phyloP scores from a whole-genome alignment of 64 coral and sea anemone species.

The Platygyra sinensis region DNA sequence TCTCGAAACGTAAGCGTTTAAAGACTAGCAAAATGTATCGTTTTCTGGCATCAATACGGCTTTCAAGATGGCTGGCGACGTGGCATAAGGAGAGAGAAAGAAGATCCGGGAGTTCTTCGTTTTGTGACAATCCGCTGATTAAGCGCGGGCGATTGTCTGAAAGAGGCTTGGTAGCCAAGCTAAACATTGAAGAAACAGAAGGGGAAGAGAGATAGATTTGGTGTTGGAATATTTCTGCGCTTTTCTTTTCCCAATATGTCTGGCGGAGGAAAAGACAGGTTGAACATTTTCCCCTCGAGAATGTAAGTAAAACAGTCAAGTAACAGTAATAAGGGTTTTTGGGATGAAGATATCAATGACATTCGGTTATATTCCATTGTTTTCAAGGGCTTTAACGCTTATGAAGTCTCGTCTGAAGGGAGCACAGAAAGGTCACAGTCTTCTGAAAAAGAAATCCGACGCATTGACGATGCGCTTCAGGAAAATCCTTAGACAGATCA shows the following conservation, averaged over 20 bases:
- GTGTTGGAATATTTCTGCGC: neutral
- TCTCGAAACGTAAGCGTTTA: constrained; percentile 28
- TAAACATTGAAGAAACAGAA: neutral
- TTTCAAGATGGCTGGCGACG: constrained; percentile 72
- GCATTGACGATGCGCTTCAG: constrained; percentile 93
- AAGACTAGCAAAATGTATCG: neutral
- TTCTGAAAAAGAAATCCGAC: constrained; percentile 97
- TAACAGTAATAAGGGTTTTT: neutral
- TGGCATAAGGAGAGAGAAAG: constrained; percentile 63
- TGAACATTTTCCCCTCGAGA: constrained; percentile 97
- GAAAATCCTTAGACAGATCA: constrained; percentile 94
- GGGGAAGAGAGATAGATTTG: neutral
- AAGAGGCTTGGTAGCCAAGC: constrained; percentile 50
- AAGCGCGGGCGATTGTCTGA: neutral
- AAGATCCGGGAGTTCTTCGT: constrained; percentile 70
- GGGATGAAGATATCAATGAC: neutral
- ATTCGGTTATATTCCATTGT: neutral
- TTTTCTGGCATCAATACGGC: constrained; percentile 22
- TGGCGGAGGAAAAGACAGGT: constrained; percentile 75
- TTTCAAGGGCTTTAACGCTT: constrained; percentile 81
- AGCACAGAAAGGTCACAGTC: constrained; percentile 95
- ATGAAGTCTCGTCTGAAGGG: constrained; percentile 97
- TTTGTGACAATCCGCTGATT: neutral
- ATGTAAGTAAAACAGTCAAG: constrained; percentile 75
- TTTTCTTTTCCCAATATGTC: constrained; percentile 58